Conservation (phyloP, 2,113 vertebrate species). For the Monopterus albus region DNA sequence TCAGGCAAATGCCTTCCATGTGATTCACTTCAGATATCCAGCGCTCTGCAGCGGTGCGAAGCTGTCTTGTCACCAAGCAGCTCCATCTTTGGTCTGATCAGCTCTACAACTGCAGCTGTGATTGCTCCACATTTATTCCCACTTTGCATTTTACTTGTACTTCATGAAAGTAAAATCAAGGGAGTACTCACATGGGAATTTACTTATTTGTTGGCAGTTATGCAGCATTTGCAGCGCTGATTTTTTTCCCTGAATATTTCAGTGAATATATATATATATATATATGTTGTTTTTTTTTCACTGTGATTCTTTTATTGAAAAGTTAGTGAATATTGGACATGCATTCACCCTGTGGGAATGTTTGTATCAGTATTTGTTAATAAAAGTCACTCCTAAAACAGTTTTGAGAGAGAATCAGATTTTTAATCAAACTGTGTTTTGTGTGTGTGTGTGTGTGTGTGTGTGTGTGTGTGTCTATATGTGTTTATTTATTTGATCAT, state of each 20-base stretch:
- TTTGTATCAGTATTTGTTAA: too few relatives aligned
- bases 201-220: background rate
- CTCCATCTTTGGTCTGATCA: conserved; percentile 71
- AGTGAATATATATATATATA: background rate
- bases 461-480: too few relatives aligned
- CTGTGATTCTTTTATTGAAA: too few relatives aligned
- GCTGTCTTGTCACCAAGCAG: conserved; percentile 57
- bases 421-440: too few relatives aligned
- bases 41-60: conserved; percentile 13
- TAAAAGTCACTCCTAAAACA: too few relatives aligned
- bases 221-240: background rate
- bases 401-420: too few relatives aligned
- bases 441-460: too few relatives aligned
- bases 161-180: background rate
- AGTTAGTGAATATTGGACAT: too few relatives aligned
- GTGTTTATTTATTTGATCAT: too few relatives aligned
- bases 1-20: conserved; percentile 76
- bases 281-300: too few relatives aligned
- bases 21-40: conserved; percentile 63
- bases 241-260: background rate
- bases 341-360: too few relatives aligned
- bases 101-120: conserved; percentile 18
- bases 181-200: background rate
- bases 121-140: conserved; percentile 27
- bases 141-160: conserved; percentile 1